Conservation (phyloP, 1,140 invertebrate species). For the Patella vulgata region DNA sequence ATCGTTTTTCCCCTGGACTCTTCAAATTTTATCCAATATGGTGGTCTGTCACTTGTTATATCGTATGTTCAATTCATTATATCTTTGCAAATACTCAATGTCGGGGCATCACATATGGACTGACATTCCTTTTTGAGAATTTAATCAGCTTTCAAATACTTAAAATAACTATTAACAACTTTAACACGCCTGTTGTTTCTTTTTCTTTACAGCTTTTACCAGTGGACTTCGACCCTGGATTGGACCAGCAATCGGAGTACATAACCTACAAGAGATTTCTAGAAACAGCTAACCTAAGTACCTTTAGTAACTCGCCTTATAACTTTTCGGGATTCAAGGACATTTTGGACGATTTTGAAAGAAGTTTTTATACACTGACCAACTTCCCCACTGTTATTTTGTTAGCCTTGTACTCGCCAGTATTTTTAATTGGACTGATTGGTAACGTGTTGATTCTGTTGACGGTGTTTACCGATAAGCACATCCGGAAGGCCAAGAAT, state of each 20-base stretch:
- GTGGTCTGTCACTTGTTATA: too few relatives aligned
- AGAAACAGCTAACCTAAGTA: constrained; percentile 8
- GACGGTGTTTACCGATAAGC: constrained; percentile 25
- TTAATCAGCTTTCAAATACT: too few relatives aligned
- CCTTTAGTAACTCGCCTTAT: constrained; percentile 19
- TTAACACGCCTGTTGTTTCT: too few relatives aligned
- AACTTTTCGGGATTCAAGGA: constrained; percentile 40
- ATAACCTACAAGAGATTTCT: constrained; percentile 27
- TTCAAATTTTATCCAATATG: too few relatives aligned
- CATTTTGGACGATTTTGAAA: constrained; percentile 36
- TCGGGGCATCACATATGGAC: too few relatives aligned
- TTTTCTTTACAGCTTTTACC: too few relatives aligned
- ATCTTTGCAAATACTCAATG: too few relatives aligned
- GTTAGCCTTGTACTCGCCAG: constrained; percentile 37
- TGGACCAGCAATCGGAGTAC: constrained; percentile 37
- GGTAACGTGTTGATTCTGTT: constrained; percentile 45
- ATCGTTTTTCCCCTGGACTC: too few relatives aligned
- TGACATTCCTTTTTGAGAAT: too few relatives aligned
- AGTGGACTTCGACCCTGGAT: too few relatives aligned
- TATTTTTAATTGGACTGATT: constrained; percentile 38
- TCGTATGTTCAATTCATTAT: too few relatives aligned
- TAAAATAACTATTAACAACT: too few relatives aligned
- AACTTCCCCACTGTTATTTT: constrained; percentile 32
- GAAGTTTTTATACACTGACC: constrained; percentile 26
- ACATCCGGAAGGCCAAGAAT: constrained; percentile 38